Conservation (phyloP, 92 coral and sea anemone species). For the Epizoanthus fatuus region DNA sequence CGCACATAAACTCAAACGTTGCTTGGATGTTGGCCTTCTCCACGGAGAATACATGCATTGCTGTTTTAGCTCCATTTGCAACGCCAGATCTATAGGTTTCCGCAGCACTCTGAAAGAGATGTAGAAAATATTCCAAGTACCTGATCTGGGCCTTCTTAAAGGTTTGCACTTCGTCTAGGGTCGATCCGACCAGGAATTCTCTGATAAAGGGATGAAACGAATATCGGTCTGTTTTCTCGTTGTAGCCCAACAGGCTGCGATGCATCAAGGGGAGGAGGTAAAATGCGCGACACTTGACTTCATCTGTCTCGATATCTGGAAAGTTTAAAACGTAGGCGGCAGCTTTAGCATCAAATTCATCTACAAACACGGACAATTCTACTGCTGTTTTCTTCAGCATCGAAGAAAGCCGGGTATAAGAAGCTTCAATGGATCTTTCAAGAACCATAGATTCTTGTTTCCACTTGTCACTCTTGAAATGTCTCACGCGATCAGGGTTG, state of each 20-base stretch:
- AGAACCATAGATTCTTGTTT: constrained; percentile 12
- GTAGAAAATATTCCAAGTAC: neutral
- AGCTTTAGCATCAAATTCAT: constrained; percentile 8
- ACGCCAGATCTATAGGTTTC: neutral
- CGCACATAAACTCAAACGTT: constrained; percentile 16
- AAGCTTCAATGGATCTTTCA: constrained; percentile 10
- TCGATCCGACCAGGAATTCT: neutral
- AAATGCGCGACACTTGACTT: constrained; percentile 14
- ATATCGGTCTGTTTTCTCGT: constrained; percentile 1
- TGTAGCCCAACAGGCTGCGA: constrained; percentile 6
- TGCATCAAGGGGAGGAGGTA: constrained; percentile 15
- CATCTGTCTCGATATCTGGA: neutral
- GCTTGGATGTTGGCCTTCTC: constrained; percentile 10
- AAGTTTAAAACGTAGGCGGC: neutral
- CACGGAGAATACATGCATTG: neutral
- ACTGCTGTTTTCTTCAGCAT: constrained; percentile 6
- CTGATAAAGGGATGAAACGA: constrained; percentile 5
- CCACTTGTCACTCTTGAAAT: constrained; percentile 16
- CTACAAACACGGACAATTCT: neutral
- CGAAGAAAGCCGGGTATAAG: neutral
- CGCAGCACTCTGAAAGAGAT: neutral
- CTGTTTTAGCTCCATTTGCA: neutral
- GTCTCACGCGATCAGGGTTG: constrained; percentile 5
- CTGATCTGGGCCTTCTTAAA: constrained; percentile 5
- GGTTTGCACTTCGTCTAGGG: neutral